phyloP scores from a whole-genome alignment of 2,113 vertebrate species.

The Scytalopus superciliaris region DNA sequence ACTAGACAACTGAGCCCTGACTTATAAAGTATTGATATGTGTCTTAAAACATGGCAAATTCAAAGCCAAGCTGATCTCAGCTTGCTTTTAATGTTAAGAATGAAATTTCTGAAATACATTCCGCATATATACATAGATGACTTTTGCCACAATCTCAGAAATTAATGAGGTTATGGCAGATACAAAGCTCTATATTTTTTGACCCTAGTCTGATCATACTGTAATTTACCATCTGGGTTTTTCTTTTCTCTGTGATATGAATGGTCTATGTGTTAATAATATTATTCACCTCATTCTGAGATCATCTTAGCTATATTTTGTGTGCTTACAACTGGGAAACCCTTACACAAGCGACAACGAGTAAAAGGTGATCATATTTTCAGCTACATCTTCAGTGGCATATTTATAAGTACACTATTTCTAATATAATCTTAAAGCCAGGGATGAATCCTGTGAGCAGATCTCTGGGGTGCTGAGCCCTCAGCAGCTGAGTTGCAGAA shows the following conservation, averaged over 20 bases:
- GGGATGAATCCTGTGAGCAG: background rate
- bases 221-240: background rate
- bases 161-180: background rate
- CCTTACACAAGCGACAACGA: background rate
- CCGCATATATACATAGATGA: background rate
- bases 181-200: background rate
- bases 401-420: background rate
- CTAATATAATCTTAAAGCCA: background rate
- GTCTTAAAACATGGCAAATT: background rate
- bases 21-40: conserved; percentile 27
- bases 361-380: background rate
- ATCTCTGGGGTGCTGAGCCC: background rate
- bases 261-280: background rate
- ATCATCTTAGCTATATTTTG: background rate
- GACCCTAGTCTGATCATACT: background rate
- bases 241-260: background rate
- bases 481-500: fast-evolving
- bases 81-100: background rate
- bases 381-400: background rate
- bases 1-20: background rate
- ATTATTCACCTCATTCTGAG: background rate
- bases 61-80: background rate
- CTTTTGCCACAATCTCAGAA: background rate
- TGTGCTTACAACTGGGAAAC: background rate
- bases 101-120: background rate